phyloP scores from a whole-genome alignment of 2,888 invertebrate genomes.

The Dermolepida albohirtum region DNA sequence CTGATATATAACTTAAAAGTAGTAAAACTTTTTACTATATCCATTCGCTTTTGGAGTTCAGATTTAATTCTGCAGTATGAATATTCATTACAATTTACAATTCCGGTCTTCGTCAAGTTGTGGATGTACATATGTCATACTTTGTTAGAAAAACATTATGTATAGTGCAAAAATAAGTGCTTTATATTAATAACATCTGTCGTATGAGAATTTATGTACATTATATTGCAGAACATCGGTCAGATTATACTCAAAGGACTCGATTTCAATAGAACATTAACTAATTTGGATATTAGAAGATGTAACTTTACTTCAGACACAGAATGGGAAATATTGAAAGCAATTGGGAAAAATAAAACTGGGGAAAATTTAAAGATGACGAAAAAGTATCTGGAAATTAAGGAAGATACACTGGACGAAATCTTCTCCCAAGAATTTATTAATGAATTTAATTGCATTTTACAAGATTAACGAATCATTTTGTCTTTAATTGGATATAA shows the following conservation, averaged over 20 bases:
- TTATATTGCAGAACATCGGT: constrained; percentile 53
- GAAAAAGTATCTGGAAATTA: constrained; percentile 4
- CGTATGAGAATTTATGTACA: too few relatives aligned
- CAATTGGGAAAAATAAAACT: constrained; percentile 48
- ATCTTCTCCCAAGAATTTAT: constrained; percentile 35
- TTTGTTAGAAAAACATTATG: too few relatives aligned
- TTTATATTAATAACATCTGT: too few relatives aligned
- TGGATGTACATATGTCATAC: too few relatives aligned
- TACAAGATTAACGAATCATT: not conserved
- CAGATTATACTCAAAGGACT: constrained; percentile 52
- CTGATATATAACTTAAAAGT: too few relatives aligned
- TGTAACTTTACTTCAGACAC: constrained; percentile 51
- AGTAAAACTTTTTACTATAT: too few relatives aligned
- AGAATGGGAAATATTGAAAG: constrained; percentile 52
- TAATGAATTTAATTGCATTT: constrained; percentile 10
- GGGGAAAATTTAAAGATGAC: not conserved
- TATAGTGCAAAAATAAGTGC: too few relatives aligned
- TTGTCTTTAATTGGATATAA: not conserved
- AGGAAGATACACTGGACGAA: constrained; percentile 6
- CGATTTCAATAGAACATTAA: constrained; percentile 52
- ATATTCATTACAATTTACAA: too few relatives aligned
- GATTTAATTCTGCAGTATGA: too few relatives aligned
- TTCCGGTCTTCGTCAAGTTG: too few relatives aligned
- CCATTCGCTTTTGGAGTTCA: too few relatives aligned
- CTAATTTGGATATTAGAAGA: constrained; percentile 57